These are phyloP conservation scores for Odobenus rosmarus DNA, from an alignment of 2,113 vertebrate species.

Conservation along the genomic window DNA sequence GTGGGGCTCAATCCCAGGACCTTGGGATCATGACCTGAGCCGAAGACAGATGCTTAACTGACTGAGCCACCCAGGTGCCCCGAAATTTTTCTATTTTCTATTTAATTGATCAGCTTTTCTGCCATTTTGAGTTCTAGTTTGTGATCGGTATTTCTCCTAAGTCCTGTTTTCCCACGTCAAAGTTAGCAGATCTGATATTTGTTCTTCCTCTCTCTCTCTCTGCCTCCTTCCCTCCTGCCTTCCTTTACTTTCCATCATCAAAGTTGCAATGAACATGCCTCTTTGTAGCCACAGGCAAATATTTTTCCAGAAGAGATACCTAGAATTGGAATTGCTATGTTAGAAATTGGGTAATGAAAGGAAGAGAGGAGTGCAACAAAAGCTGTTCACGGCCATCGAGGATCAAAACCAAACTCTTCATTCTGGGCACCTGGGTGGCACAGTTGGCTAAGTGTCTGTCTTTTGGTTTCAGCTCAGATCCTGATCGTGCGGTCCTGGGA, in stretches of 20 bases:
- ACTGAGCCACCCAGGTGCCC: background rate
- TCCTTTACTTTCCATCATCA: background rate
- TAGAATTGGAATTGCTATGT: background rate
- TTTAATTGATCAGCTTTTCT: background rate
- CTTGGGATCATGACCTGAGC: background rate
- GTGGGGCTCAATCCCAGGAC: background rate
- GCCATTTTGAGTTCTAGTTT: background rate
- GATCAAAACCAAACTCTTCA: constrained; percentile 7
- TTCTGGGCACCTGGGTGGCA: background rate
- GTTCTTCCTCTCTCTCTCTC: background rate
- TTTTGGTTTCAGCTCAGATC: background rate
- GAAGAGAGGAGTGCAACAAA: background rate
- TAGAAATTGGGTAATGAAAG: background rate
- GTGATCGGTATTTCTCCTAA: background rate
- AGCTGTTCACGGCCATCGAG: background rate
- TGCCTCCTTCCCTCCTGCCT: background rate
- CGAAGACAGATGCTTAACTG: background rate
- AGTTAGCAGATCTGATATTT: background rate
- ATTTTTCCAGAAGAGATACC: background rate
- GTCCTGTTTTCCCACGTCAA: background rate
- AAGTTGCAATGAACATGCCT: background rate
- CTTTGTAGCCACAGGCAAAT: background rate
- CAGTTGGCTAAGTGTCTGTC: background rate
- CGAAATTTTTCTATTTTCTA: background rate
- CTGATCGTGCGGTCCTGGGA: background rate